Conservation (phyloP, 2,113 vertebrate species). For the Percina caprodes region DNA sequence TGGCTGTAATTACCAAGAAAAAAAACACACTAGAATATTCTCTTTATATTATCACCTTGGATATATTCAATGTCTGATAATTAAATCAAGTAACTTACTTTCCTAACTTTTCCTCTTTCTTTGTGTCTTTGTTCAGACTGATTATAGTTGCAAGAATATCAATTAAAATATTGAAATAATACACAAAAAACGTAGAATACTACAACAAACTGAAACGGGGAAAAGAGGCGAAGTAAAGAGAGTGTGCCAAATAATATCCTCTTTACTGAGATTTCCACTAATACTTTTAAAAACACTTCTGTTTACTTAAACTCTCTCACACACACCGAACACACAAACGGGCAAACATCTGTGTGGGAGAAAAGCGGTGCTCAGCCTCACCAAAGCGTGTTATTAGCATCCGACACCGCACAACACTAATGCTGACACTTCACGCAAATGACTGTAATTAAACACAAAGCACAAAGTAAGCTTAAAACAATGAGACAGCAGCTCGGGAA, state of each 20-base stretch:
- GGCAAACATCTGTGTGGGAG: constrained; percentile 73
- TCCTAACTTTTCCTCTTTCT: background rate
- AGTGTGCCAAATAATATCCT: constrained; percentile 26
- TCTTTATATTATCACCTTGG: background rate
- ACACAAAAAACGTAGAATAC: background rate
- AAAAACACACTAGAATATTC: background rate
- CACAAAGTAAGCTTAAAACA: constrained; percentile 75
- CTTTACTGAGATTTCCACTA: constrained; percentile 25
- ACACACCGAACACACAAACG: constrained; percentile 31
- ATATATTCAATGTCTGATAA: background rate
- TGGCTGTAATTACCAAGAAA: constrained; percentile 25
- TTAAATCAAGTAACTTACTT: background rate
- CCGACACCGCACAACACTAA: constrained; percentile 65
- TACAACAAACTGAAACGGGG: background rate
- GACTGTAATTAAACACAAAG: constrained; percentile 82
- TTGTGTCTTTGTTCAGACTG: background rate
- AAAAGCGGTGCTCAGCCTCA: constrained; percentile 57
- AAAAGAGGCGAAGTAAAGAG: constrained; percentile 1
- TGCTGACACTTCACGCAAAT: constrained; percentile 78
- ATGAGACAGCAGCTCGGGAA: constrained; percentile 59
- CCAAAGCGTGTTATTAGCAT: constrained; percentile 83
- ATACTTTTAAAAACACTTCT: constrained; percentile 29
- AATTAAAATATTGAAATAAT: background rate
- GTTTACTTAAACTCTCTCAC: constrained; percentile 30
- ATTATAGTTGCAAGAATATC: background rate